These are phyloP conservation scores for Eledona agricola DNA, from an alignment of 2,888 invertebrate genomes.

Conservation along the genomic window DNA sequence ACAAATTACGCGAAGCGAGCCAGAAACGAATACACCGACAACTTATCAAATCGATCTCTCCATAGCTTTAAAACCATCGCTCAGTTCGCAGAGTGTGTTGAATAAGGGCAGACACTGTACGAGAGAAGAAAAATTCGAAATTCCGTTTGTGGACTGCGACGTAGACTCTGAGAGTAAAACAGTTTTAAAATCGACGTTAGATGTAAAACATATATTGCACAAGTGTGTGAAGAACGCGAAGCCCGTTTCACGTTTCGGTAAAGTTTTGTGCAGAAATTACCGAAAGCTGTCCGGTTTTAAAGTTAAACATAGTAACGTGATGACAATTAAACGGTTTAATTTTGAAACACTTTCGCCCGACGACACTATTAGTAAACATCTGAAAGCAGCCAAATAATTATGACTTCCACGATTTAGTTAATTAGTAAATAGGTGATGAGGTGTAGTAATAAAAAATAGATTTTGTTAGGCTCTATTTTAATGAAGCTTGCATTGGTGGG, in stretches of 20 bases:
- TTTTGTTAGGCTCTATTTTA: no score
- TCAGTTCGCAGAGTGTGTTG: slow-evolving; percentile 42
- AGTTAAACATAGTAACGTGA: slow-evolving; percentile 28
- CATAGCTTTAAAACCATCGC: slow-evolving; percentile 55
- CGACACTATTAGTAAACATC: slow-evolving; percentile 63
- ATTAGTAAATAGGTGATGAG: no score
- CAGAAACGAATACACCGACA: slow-evolving; percentile 1
- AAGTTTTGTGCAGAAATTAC: slow-evolving; percentile 61
- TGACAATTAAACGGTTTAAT: slow-evolving; percentile 58
- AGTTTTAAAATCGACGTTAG: slow-evolving; percentile 50
- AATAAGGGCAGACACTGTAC: slow-evolving; percentile 30
- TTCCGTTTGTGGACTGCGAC: slow-evolving; percentile 59
- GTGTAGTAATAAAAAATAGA: no score
- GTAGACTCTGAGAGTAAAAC: slow-evolving; percentile 33
- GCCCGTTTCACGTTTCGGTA: slow-evolving; percentile 64
- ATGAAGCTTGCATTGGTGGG: no score
- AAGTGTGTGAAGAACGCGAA: slow-evolving; percentile 46
- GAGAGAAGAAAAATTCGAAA: slow-evolving; percentile 53
- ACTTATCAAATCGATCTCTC: slow-evolving; percentile 61
- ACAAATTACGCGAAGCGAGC: slow-evolving; percentile 5
- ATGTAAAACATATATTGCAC: slow-evolving; percentile 47
- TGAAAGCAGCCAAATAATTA: no score
- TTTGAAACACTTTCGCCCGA: slow-evolving; percentile 71
- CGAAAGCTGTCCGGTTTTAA: slow-evolving; percentile 16
- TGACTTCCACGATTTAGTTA: no score